Evolutionary conservation across 2,888 invertebrate species (phyloP).

Genomic region (Drosophila macrothrix): DNA sequence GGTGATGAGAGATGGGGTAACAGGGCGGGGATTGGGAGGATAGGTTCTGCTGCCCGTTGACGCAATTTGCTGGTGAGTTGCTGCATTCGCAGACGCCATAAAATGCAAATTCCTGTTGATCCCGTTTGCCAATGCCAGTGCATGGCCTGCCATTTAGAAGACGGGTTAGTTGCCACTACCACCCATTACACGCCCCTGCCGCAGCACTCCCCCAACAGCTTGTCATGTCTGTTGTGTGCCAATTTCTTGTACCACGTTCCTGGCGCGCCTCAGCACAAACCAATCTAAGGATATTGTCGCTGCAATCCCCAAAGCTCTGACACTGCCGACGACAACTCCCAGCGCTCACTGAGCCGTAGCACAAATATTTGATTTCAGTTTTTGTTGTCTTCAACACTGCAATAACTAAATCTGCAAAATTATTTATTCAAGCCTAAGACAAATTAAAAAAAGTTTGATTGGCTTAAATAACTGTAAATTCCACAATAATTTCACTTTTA

Average conservation of each 20-base stretch:
- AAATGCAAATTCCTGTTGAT: constrained; percentile 81
- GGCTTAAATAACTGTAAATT: neutral
- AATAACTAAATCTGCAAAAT: neutral
- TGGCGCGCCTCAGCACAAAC: constrained; percentile 69
- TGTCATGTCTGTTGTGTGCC: constrained; percentile 75
- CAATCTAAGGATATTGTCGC: constrained; percentile 79
- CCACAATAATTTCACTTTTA: neutral
- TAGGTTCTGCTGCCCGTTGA: neutral
- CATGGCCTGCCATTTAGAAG: constrained; percentile 68
- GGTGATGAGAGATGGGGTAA: neutral
- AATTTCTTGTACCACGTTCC: constrained; percentile 73
- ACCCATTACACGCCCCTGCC: too few species aligned
- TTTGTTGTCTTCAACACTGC: constrained; percentile 37
- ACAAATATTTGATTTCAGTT: constrained; percentile 77
- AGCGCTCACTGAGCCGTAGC: constrained; percentile 41
- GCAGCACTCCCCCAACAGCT: constrained; percentile 17
- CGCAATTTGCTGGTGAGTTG: constrained; percentile 25
- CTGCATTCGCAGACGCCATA: constrained; percentile 76
- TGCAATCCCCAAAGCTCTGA: constrained; percentile 58
- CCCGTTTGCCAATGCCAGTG: constrained; percentile 76
- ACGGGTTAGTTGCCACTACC: constrained; percentile 37
- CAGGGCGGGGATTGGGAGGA: rapidly evolving
- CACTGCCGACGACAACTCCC: constrained; percentile 20
- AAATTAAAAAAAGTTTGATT: neutral
- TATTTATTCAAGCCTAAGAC: neutral